Evolutionary conservation across 2,797 vertebrate genomes (phyloP).

Genomic region (Typhlichthys eigenmanni): DNA sequence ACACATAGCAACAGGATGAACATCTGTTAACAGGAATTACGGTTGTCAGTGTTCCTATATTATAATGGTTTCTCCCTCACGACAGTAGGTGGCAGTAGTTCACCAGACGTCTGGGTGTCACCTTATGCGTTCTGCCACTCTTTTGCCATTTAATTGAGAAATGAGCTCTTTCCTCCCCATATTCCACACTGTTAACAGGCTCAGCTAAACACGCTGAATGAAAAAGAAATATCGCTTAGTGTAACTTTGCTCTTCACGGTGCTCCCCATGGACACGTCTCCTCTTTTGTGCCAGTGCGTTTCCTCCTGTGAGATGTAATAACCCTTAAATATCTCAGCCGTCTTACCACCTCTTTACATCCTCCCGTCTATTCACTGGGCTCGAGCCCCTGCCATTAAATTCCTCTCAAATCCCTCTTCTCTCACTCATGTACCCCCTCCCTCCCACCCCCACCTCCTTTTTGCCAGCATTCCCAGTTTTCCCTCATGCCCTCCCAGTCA

Average conservation of each 20-base stretch:
- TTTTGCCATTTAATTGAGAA: too few species aligned
- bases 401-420: constrained; percentile 77
- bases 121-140: not conserved
- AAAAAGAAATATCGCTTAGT: constrained; percentile 17
- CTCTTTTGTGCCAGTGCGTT: constrained; percentile 45
- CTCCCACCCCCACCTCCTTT: constrained; percentile 64
- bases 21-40: constrained; percentile 70
- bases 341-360: constrained; percentile 53
- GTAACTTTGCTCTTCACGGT: not conserved
- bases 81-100: constrained; percentile 79
- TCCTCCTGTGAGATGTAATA: constrained; percentile 52
- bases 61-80: constrained; percentile 39
- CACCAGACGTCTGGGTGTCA: constrained; percentile 26
- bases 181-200: constrained; percentile 42
- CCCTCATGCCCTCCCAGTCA: constrained; percentile 74
- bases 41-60: constrained; percentile 30
- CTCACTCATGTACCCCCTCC: constrained; percentile 67
- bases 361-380: constrained; percentile 64
- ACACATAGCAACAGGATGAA: constrained; percentile 71
- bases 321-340: constrained; percentile 52
- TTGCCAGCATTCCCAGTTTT: constrained; percentile 77
- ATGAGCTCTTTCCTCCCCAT: not conserved
- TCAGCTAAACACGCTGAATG: constrained; percentile 28
- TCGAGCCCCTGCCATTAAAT: constrained; percentile 71
- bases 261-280: constrained; percentile 36